Evolutionary conservation across 2,797 vertebrate species (phyloP).

Genomic region (Adrianichthys oophorus): DNA sequence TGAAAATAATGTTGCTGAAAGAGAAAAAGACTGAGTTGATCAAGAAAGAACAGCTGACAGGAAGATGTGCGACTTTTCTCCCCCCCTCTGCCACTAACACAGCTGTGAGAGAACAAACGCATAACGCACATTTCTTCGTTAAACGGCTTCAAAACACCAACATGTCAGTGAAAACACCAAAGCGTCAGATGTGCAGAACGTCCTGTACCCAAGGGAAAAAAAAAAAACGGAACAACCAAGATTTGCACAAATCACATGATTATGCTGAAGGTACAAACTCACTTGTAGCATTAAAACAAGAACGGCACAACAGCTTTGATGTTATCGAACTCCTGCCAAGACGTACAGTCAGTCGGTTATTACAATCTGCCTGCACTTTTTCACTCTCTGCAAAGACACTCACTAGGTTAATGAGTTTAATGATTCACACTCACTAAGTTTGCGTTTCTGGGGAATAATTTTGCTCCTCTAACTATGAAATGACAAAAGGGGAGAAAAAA

Average conservation of each 20-base stretch:
- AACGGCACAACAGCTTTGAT: not conserved
- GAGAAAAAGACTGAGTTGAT: not conserved
- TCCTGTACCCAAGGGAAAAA: slow-evolving; percentile 10
- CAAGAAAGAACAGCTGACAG: slow-evolving; percentile 62
- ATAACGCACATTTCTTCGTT: not conserved
- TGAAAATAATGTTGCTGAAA: not conserved
- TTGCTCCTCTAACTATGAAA: slow-evolving; percentile 21
- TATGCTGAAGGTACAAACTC: slow-evolving; percentile 1
- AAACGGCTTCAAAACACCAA: slow-evolving; percentile 51
- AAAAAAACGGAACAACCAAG: slow-evolving; percentile 26
- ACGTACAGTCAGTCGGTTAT: not conserved
- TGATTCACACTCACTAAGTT: not conserved
- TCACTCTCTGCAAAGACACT: not conserved
- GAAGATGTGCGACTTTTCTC: slow-evolving; percentile 50
- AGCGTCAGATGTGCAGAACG: slow-evolving; percentile 35
- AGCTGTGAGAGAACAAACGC: slow-evolving; percentile 49
- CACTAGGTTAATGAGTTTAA: not conserved
- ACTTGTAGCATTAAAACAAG: slow-evolving; percentile 5
- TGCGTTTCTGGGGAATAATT: slow-evolving; percentile 15
- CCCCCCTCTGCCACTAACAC: slow-evolving; percentile 24
- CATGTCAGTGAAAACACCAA: slow-evolving; percentile 33
- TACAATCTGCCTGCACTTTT: not conserved
- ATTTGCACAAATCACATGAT: slow-evolving; percentile 3
- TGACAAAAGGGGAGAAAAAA: slow-evolving; percentile 34
- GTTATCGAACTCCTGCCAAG: slow-evolving; percentile 1